Base-by-base conservation (phyloP, 2,888 invertebrate genomes). In the Cheilosia soror region DNA sequence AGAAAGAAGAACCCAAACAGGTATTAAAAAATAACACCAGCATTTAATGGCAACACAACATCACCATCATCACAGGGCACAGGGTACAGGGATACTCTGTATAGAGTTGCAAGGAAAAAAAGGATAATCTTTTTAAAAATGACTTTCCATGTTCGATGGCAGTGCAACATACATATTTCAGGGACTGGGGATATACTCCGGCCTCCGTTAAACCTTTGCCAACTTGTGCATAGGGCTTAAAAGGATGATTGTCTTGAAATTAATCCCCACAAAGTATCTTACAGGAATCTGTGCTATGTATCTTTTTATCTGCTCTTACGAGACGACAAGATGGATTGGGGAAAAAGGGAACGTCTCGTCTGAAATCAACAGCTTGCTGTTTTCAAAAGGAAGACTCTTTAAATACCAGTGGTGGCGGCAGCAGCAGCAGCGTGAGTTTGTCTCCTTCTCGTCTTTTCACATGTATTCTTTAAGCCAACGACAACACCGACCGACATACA, bases 81-180 rank as follows among this genome's bases (percentile, higher is more conserved):
- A 63, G 49, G 68, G 29, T 53, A 53, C 53, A 55, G 29, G 5
- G 47, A 31, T 47, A 63, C 40, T 51, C 58, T 51, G 33, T 33
- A 66, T 55, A 60, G 25, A 57, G 49, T 42, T 60, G 68, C 40
- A 15, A 40, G 53, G 72, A 42, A 62, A 68, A 77, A 73, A 69
- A 78, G 55, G 72, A 85, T 81, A 72, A 85, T 81, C 85, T 85
- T 85, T 85, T 81, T 81, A 77, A 85, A 85, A 85, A 85, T 81
- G 80, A 81, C 85, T 85, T 85, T 81, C 85, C 85, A 81, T 85
- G 85, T 85, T 85, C 85, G 81, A 85, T 81, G 81, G 85, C 81
- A 85, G 76, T 62, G 76, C 66, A 85, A 72, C 76, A 81, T 29
- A 81, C 76, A 85, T 81, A 77, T 81, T 77, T 81, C 68, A 80